phyloP scores from a whole-genome alignment of 2,113 vertebrate genomes.

The Etheostoma spectabile region DNA sequence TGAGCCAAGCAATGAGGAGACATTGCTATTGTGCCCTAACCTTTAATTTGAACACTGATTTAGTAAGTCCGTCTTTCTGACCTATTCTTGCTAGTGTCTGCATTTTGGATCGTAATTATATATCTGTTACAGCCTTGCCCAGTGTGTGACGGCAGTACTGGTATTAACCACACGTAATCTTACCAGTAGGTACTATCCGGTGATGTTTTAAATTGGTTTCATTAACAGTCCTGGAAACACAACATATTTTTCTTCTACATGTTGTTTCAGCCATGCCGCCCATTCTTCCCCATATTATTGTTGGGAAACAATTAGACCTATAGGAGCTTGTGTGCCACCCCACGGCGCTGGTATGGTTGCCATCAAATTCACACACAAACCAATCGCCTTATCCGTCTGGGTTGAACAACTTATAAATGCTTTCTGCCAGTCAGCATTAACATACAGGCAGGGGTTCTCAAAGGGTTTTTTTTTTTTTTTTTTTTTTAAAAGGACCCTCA shows the following conservation, averaged over 20 bases:
- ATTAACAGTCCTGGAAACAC: too few species aligned
- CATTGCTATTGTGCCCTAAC: too few species aligned
- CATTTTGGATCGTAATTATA: too few species aligned
- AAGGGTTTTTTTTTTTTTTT: too few species aligned
- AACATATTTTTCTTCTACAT: too few species aligned
- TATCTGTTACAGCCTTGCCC: accelerated
- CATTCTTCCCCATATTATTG: too few species aligned
- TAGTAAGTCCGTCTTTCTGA: background rate
- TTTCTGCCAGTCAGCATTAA: background rate
- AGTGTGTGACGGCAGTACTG: background rate
- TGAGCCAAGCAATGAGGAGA: too few species aligned
- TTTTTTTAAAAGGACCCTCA: too few species aligned
- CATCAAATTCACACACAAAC: background rate
- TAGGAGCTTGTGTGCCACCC: slow-evolving; percentile 4
- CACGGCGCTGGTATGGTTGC: background rate
- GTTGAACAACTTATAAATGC: background rate
- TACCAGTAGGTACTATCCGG: too few species aligned
- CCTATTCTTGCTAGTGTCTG: background rate
- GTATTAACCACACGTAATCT: too few species aligned
- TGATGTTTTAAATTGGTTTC: too few species aligned
- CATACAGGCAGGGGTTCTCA: background rate
- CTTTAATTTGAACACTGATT: background rate
- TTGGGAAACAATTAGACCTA: background rate
- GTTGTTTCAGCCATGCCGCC: too few species aligned
- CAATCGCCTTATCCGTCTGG: background rate